phyloP scores from a whole-genome alignment of 2,113 vertebrate species.

The Clupea harengus region DNA sequence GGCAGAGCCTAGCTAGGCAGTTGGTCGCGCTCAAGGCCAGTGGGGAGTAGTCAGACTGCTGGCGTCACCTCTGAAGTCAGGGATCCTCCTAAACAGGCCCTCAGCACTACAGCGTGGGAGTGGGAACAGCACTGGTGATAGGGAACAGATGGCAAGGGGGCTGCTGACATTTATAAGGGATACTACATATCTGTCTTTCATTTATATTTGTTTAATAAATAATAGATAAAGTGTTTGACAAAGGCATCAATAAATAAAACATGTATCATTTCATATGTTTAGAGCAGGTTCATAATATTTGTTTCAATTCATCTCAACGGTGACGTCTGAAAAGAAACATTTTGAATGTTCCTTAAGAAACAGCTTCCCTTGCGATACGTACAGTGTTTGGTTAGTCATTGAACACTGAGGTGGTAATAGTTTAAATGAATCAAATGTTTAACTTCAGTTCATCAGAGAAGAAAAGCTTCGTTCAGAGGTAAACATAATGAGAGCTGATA shows the following conservation, averaged over 20 bases:
- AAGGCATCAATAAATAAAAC: neutral
- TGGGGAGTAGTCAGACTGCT: neutral
- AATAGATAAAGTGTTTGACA: neutral
- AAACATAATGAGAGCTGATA: neutral
- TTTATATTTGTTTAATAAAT: too few species aligned
- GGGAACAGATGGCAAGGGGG: neutral
- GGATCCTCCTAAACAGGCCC: neutral
- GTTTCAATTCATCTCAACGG: neutral
- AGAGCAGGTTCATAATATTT: neutral
- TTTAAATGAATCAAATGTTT: neutral
- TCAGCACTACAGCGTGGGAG: neutral
- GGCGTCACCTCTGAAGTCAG: neutral
- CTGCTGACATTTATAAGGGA: neutral
- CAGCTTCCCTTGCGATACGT: neutral
- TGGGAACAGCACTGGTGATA: neutral
- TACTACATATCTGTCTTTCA: too few species aligned
- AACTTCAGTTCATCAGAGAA: neutral
- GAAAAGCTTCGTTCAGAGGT: neutral
- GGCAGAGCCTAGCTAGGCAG: too few species aligned
- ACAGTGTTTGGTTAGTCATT: neutral
- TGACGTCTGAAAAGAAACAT: neutral
- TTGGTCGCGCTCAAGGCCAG: neutral
- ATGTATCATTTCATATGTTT: neutral
- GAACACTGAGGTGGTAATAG: neutral
- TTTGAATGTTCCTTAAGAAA: neutral